Evolutionary conservation across 2,113 vertebrate species (phyloP), one percentile per base, ranked within the genome.

Genomic region (Manacus vitellinus): DNA sequence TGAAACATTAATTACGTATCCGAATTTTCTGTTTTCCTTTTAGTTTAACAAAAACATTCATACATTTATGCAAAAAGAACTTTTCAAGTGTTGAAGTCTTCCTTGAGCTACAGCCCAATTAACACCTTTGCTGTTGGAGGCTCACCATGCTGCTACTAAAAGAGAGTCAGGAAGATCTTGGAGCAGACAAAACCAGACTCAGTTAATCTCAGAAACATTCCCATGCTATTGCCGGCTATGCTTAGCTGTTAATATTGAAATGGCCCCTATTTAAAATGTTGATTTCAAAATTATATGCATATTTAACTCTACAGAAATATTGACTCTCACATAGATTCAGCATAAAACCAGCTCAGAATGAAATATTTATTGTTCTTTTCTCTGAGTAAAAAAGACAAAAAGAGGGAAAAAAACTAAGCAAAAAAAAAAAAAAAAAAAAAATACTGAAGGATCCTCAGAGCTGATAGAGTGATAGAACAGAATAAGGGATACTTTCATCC

Each of bases 321-420:
- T 82, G 66, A 78, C 28, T 85, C 33, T 37, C 8, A 27, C 9
- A 72, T 14, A 33, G 15, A 58, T 55, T 56, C 2, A 1, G 12
- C n/a, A 30, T 43, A 78, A 86, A 94, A 70, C 8, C 12, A 70
- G 3, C 3, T 47, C 17, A n/a, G 22, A 80, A 82, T 52, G 1
- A 74, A 76, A 71, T 81, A 90, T 61, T 83, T 84, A 58, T 14
- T 68, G 12, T 24, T 79, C 18, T 78, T 80, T 71, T 3, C 12
- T 54, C 52, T n/a, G 14, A 83, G 4, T 6, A 13, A 37, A 68
- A 70, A 4, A 58, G 4, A 17, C 25, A 10, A 22, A 31, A 19
- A 23, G 39, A 12, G 39, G 39, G 39, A 17, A 11, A 4, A 2
- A 4, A 8, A 3, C 1, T 7, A 17, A 41, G 3, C 2, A 8